Conservation (phyloP, 2,888 invertebrate species). For the Ypsolopha sequella region DNA sequence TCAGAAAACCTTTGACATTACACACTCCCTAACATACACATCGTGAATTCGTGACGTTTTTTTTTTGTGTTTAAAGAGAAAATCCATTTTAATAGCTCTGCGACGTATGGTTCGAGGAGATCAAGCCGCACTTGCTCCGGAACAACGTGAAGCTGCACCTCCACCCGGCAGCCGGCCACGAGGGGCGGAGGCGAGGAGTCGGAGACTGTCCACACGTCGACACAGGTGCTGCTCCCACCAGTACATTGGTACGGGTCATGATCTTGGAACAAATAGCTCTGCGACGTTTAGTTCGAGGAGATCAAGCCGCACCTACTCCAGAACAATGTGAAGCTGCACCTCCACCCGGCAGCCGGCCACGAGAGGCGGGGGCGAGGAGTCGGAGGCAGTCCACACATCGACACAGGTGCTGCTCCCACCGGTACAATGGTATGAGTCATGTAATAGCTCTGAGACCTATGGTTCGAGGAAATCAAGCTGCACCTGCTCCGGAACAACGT, state of each 20-base stretch:
- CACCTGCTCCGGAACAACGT: slow-evolving; percentile 51
- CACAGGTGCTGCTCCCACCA: slow-evolving; percentile 60
- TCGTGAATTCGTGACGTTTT: too few species aligned
- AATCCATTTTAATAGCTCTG: slow-evolving; percentile 40
- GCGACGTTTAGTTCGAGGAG: slow-evolving; percentile 61
- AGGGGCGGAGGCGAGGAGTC: slow-evolving; percentile 6
- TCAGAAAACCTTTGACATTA: background rate
- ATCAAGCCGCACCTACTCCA: slow-evolving; percentile 54
- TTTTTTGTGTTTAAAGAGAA: too few species aligned
- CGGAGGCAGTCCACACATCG: slow-evolving; percentile 36
- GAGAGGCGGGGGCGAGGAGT: slow-evolving; percentile 5
- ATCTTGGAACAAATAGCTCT: slow-evolving; percentile 48
- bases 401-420: slow-evolving; percentile 59
- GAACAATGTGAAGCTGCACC: slow-evolving; percentile 57
- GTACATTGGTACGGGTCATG: slow-evolving; percentile 50
- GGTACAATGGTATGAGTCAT: slow-evolving; percentile 35
- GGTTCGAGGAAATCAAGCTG: slow-evolving; percentile 62
- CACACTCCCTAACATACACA: too few species aligned
- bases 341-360: slow-evolving; percentile 17
- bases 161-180: slow-evolving; percentile 14
- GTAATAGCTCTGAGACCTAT: slow-evolving; percentile 57
- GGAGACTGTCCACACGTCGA: slow-evolving; percentile 40
- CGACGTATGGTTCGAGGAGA: slow-evolving; percentile 61
- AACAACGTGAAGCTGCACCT: slow-evolving; percentile 59
- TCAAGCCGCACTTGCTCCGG: slow-evolving; percentile 51